Evolutionary conservation across 2,888 invertebrate genomes (phyloP).

Genomic region (Gari tellinella): DNA sequence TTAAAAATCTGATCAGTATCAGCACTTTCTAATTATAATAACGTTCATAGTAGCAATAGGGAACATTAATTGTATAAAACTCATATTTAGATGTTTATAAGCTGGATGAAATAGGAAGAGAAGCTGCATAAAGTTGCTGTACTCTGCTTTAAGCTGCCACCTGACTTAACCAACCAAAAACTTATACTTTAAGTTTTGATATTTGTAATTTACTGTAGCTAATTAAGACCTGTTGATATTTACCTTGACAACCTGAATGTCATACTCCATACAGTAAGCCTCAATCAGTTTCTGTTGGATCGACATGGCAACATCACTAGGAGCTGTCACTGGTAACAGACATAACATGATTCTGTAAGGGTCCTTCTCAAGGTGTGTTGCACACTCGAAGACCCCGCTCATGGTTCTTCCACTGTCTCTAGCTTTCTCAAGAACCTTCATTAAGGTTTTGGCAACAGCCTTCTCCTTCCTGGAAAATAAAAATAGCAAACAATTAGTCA

Average conservation of each 20-base stretch:
- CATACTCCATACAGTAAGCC: constrained; percentile 82
- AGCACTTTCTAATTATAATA: too few relatives aligned
- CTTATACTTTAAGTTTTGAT: not conserved
- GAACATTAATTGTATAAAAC: too few relatives aligned
- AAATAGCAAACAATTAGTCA: not conserved
- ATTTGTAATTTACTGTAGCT: not conserved
- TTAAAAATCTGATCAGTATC: too few relatives aligned
- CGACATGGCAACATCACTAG: constrained; percentile 76
- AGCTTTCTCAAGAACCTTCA: constrained; percentile 41
- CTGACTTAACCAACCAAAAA: not conserved
- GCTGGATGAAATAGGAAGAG: too few relatives aligned
- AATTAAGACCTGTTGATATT: constrained; percentile 2
- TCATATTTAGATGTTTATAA: too few relatives aligned
- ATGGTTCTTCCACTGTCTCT: constrained; percentile 49
- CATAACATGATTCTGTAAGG: constrained; percentile 80
- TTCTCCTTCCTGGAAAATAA: constrained; percentile 14
- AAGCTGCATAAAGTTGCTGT: too few relatives aligned
- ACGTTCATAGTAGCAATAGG: too few relatives aligned
- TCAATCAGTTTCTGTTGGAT: constrained; percentile 82
- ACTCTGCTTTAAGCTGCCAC: not conserved
- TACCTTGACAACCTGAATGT: constrained; percentile 80
- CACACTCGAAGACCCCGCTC: constrained; percentile 78
- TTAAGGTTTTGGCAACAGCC: constrained; percentile 12
- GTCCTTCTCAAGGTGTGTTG: constrained; percentile 73
- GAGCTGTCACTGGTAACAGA: constrained; percentile 72